Base-by-base conservation (phyloP, 2,113 vertebrate genomes). In the Heterotis niloticus region DNA sequence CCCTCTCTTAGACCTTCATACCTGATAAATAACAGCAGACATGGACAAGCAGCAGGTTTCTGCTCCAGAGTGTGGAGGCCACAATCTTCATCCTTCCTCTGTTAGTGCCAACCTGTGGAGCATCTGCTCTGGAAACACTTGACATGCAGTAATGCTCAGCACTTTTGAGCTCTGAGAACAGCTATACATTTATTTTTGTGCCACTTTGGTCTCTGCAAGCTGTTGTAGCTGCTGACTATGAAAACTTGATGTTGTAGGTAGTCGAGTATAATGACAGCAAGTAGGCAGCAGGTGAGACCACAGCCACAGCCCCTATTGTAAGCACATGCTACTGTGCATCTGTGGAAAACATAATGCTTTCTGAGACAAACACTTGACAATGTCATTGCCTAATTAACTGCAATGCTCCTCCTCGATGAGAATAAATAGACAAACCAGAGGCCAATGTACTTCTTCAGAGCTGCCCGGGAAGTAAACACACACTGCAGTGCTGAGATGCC, bases 301-400 rank as follows among this genome's bases (percentile, higher is more conserved):
- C 23, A 20, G 9, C 18, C 9, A 76, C 69, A 79, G 77, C 34
- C 82, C 84, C 88, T 86, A 85, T 79, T 62, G 12, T 44, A 28
- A 51, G 26, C 71, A 76, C 28, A 83, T 81, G 84, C 20, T 10
- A 59, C 75, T 14, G 26, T 24, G 34, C 28, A 81, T 84, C 85
- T 84, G 82, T 86, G 76, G 7, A 29, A 69, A 26, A 34, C n/a
- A 26, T 10, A 69, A 69, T 24, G n/a, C 17, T 29, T 29, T 28
- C 10, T 1, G 64, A 20, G 64, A 65, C 64, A 65, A n/a, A 17
- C 9, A 65, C n/a, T 65, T 64, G 23, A 28, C n/a, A n/a, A n/a
- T 13, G 5, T 80, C 79, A 81, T 79, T 76, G 76, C 81, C 72
- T 65, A 11, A 68, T 80, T 84, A 84, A 62, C 83, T 87, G 69